phyloP scores from a whole-genome alignment of 2,888 invertebrate species.

The Nomada ferruginata region DNA sequence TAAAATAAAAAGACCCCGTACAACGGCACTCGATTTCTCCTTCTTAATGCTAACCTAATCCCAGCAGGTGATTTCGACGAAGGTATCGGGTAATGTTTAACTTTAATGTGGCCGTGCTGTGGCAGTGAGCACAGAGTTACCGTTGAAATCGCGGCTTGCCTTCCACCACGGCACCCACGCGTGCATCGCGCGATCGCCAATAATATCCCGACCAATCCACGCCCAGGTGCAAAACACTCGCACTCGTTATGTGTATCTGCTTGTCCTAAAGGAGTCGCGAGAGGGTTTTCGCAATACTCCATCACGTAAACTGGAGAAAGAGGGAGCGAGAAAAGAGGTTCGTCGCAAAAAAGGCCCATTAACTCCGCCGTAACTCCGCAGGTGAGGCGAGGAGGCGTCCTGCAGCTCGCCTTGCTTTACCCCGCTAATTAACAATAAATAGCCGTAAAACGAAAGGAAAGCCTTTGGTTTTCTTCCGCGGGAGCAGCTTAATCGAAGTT shows the following conservation, averaged over 20 bases:
- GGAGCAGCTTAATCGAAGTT: background rate
- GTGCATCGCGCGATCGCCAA: slow-evolving; percentile 52
- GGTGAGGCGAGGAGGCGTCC: slow-evolving; percentile 34
- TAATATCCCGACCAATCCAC: slow-evolving; percentile 70
- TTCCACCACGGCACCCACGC: slow-evolving; percentile 58
- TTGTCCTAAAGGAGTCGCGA: slow-evolving; percentile 30
- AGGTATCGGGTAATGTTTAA: slow-evolving; percentile 79
- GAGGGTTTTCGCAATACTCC: slow-evolving; percentile 65
- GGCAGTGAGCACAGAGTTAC: background rate
- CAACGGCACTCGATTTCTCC: background rate
- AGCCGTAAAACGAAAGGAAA: slow-evolving; percentile 39
- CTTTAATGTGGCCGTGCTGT: slow-evolving; percentile 65
- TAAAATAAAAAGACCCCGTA: no score
- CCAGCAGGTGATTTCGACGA: slow-evolving; percentile 67
- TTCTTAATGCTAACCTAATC: slow-evolving; percentile 4
- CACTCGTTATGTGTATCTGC: slow-evolving; percentile 34
- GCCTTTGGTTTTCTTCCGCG: slow-evolving; percentile 15
- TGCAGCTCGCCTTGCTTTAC: slow-evolving; percentile 35
- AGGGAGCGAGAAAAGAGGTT: slow-evolving; percentile 4
- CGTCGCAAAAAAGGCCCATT: slow-evolving; percentile 47
- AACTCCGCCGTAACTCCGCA: slow-evolving; percentile 46
- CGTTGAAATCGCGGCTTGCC: slow-evolving; percentile 7
- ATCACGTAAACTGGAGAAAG: background rate
- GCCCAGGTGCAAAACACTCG: slow-evolving; percentile 66
- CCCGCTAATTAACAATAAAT: slow-evolving; percentile 62